A percentile compares a stretch with the other conserved stretches of the same genome.
phyloP scores from a whole-genome alignment of 2,113 vertebrate species.

The Cercopithecus mona region DNA sequence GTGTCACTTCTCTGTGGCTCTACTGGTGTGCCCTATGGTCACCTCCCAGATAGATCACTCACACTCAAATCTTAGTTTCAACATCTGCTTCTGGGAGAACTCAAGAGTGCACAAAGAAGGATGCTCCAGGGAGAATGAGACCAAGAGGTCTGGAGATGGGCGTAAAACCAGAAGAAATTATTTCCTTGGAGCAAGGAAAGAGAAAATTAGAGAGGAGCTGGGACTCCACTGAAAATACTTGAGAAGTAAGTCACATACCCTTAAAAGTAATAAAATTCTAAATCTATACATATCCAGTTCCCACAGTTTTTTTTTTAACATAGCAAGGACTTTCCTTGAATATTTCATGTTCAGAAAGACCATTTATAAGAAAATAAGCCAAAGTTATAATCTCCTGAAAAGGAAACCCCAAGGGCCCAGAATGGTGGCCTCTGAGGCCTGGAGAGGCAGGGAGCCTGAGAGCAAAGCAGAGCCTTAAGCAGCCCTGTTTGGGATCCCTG shows the following conservation, averaged over 20 bases:
- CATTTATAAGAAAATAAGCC: neutral
- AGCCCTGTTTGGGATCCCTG: neutral
- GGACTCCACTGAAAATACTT: neutral
- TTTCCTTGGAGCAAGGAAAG: neutral
- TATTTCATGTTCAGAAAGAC: neutral
- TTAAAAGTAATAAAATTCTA: neutral
- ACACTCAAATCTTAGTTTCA: neutral
- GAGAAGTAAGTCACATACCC: neutral
- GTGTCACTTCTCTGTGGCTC: neutral
- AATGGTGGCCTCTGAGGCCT: neutral
- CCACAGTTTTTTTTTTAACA: neutral
- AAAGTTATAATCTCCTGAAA: neutral
- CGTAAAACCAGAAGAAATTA: neutral
- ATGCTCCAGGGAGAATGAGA: neutral
- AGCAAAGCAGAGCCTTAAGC: neutral
- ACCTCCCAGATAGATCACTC: neutral
- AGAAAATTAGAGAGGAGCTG: neutral
- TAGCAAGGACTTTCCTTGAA: neutral
- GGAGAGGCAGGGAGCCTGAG: neutral
- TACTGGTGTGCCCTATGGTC: neutral
- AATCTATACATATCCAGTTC: neutral
- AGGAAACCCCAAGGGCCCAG: neutral
- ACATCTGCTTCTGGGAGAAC: neutral
- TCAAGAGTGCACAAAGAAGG: neutral
- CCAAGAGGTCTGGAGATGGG: neutral